Evolutionary conservation across 2,113 vertebrate species (phyloP).

Genomic region (Ptilorrhoa leucosticta): DNA sequence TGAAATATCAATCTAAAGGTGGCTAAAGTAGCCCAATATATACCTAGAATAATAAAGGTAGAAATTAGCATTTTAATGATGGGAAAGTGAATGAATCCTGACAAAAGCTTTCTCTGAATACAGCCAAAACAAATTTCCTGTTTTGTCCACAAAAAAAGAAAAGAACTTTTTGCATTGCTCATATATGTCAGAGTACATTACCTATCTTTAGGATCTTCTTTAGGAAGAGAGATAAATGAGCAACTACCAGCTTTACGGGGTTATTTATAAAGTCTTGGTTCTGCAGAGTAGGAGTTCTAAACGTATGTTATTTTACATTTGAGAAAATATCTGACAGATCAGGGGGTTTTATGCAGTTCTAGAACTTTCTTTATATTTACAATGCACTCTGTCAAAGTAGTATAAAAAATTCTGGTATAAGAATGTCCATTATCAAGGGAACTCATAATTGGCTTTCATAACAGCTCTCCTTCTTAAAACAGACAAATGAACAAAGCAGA

Average conservation of each 20-base stretch:
- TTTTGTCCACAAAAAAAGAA: neutral
- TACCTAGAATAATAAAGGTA: neutral
- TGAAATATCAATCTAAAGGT: neutral
- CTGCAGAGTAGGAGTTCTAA: neutral
- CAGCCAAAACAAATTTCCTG: neutral
- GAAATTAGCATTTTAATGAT: neutral
- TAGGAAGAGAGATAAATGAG: neutral
- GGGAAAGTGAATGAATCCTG: neutral
- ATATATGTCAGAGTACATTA: neutral
- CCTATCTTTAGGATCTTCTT: neutral
- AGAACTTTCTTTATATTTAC: neutral
- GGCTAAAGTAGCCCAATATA: neutral
- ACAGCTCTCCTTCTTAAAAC: slow-evolving; percentile 20
- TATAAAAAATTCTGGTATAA: neutral
- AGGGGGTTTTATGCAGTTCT: neutral
- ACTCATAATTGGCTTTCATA: neutral
- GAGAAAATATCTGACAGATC: neutral
- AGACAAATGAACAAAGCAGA: slow-evolving; percentile 20
- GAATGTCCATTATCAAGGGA: slow-evolving; percentile 8
- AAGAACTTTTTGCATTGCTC: neutral
- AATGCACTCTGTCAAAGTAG: neutral
- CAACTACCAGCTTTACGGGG: neutral
- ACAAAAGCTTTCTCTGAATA: neutral
- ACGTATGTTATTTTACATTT: neutral
- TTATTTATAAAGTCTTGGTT: neutral